Base-by-base conservation (phyloP, 2,888 invertebrate genomes). In the Coleophora deauratella region DNA sequence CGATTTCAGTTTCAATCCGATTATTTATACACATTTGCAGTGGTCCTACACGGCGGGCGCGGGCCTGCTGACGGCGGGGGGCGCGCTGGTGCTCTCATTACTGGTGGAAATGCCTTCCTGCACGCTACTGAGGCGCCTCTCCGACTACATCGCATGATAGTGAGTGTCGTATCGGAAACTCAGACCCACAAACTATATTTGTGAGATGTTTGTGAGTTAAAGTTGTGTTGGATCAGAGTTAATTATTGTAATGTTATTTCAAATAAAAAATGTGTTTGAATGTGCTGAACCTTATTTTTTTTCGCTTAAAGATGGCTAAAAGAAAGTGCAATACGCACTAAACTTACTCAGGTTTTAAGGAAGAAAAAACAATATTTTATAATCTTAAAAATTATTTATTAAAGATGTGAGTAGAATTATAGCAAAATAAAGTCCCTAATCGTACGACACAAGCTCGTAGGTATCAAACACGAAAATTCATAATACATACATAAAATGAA, bases 41-140 rank as follows among this genome's bases (percentile, higher is more conserved):
- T 75, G 86, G 50, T 66, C 84, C 31, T 75, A 87, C 51, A 89
- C 80, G 65, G 60, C 88, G 31, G 90, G 89, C 11, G 78, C 85
- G 1, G 54, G 74, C 1, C 27, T 80, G 3, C 51, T 81, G 7
- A 85, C 87, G 0, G 59, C 88, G 35, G 43, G 59, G 0, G 72
- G 64, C 2, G 72, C 88, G 2, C 61, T 89, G 12, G 38, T 82
- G 14, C 72, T 90, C 12, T 81, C 88, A 1, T 61, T 90, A 35
- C 62, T 89, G 28, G 85, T 90, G 40, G 90, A 90, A 70, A 88
- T 89, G 62, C 90, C 90, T 1, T 72, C 87, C 54, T 87, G 87
- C 52, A 86, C 87, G 14, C 57, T 89, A 11, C 62, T 89, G 6
- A 64, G 88, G 39, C 66, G 87, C 12, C 64, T 87, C 11, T 86